Evolutionary conservation across 1,140 invertebrate species (phyloP), one percentile per base, ranked within the genome.

Genomic region (Trichomalopsis sarcophagae): DNA sequence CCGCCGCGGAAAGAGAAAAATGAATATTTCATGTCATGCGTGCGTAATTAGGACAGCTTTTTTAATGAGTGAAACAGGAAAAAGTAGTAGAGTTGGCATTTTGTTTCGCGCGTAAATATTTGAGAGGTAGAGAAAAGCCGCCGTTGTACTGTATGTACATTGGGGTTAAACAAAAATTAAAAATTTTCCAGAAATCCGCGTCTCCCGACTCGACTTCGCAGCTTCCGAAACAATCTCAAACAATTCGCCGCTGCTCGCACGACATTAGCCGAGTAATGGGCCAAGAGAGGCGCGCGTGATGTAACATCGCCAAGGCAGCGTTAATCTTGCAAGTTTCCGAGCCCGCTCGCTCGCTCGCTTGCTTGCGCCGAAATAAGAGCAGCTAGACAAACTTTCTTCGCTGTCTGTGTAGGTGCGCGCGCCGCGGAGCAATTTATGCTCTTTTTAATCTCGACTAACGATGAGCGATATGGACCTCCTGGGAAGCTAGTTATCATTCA

Each of bases 261-360:
- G n/a, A 78, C 62, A 68, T 79, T 79, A 79, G 27, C 27, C 3
- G 36, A 68, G 55, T 79, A 66, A 68, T 66, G 62, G 77, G 9
- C 69, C 44, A 55, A 71, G 40, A 62, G 21, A 62, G 55, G n/a
- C 55, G 21, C 14, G 55, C 55, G 17, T 62, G 55, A 62, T 62
- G 55, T 62, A 62, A 62, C 55, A 17, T 6, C 6, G 7, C 55
- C 55, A n/a, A 62, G 55, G 17, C 21, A 62, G 55, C 21, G 55
- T 62, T 62, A 62, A 62, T 62, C 55, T n/a, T 62, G 55, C 55
- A 62, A 62, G 55, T 62, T 62, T 62, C 55, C 55, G 7, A 62
- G 55, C 55, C n/a, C 5, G 17, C 47, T 13, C 44, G 14, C 55
- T 21, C 14, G 14, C 10, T 11, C 47, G 13, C 55, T 27, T 27